phyloP scores from a whole-genome alignment of 1,140 invertebrate species.

The Luehdorfia chinensis region DNA sequence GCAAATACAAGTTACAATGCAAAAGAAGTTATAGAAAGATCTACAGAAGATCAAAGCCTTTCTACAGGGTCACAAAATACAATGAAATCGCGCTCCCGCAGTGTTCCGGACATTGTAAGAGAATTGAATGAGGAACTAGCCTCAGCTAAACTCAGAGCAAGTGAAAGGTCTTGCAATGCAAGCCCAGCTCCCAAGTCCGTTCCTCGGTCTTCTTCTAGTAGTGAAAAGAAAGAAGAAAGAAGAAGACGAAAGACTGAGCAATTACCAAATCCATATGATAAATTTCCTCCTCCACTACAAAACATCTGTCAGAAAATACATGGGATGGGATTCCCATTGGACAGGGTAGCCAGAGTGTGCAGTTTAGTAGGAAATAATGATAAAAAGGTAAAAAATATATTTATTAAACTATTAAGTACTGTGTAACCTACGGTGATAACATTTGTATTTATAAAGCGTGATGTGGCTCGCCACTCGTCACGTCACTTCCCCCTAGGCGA shows the following conservation, averaged over 20 bases:
- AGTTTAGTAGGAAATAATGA: constrained; percentile 86
- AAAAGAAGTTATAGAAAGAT: constrained; percentile 32
- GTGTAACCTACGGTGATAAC: too few species aligned
- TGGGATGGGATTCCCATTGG: constrained; percentile 90
- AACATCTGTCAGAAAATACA: constrained; percentile 83
- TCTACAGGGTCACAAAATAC: constrained; percentile 45
- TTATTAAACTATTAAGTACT: constrained; percentile 20
- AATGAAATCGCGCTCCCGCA: constrained; percentile 77
- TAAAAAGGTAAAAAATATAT: constrained; percentile 88
- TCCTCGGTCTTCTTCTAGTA: constrained; percentile 31
- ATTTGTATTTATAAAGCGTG: neutral
- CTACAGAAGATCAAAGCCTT: constrained; percentile 41
- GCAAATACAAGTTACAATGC: constrained; percentile 29
- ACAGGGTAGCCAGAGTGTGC: constrained; percentile 86
- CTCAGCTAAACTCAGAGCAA: constrained; percentile 72
- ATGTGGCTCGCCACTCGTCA: too few species aligned
- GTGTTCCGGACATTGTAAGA: constrained; percentile 85
- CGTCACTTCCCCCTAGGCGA: too few species aligned
- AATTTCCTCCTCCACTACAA: constrained; percentile 79
- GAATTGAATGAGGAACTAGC: constrained; percentile 83
- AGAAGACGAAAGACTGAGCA: constrained; percentile 45
- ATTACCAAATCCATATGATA: constrained; percentile 75
- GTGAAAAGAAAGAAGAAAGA: constrained; percentile 40
- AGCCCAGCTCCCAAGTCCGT: constrained; percentile 52
- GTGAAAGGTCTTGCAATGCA: constrained; percentile 59